Evolutionary conservation across 2,113 vertebrate genomes (phyloP), one percentile per base, ranked within the genome.

Genomic region (Eurystomus gularis): DNA sequence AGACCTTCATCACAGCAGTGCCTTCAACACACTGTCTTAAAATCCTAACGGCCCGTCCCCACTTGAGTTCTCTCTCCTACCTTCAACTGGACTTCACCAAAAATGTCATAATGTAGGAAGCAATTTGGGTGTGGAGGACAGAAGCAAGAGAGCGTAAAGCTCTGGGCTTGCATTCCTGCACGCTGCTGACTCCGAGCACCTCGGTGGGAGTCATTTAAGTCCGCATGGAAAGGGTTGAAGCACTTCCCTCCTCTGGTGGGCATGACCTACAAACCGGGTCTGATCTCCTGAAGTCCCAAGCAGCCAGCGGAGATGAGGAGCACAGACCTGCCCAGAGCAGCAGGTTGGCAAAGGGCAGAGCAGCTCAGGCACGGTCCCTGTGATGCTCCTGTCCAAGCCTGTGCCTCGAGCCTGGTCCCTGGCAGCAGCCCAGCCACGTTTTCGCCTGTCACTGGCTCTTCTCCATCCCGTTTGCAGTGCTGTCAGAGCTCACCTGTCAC

Each of bases 11-110:
- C 96, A 94, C 91, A 92, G 95, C 96, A 92, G 96, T 97, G 92
- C 96, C 94, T 95, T 97, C 94, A 86, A 97, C 96, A 82, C 96
- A 44, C 90, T 93, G 94, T 97, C 94, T 97, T 97, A 96, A 95
- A 93, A 55, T 31, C 90, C 95, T 44, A n/a, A 65, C 5, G 10
- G 71, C 89, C 85, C 52, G 0, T 28, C 60, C 72, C 70, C 70
- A 3, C 3, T 0, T 31, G 3, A 12, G 26, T 42, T 85, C 54
- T 21, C 70, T 72, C 61, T 44, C 86, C 77, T 25, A 1, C 87
- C 84, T 82, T 61, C 69, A 33, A 6, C 78, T n/a, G 86, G 76
- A 46, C 86, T 68, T 82, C 66, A 73, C 85, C 52, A 23, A 49
- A 90, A 61, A 29, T 1, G 19, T 65, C 73, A 7, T 10, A 2